Conservation (phyloP, 2,113 vertebrate genomes). For the Pteronura brasiliensis region DNA sequence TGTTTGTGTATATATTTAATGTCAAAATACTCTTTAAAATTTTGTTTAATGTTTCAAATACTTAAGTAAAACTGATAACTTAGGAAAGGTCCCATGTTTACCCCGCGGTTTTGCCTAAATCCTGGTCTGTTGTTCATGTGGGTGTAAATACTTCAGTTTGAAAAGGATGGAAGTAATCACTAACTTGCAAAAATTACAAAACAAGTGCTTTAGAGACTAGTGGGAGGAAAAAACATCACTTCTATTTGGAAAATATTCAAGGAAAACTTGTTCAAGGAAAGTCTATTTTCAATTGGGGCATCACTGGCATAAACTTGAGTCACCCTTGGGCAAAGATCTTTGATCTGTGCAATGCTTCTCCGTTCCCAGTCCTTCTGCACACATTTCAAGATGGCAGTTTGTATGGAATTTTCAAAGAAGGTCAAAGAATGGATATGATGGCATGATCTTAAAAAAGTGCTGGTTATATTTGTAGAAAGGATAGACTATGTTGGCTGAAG, state of each 20-base stretch:
- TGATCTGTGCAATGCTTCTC: background rate
- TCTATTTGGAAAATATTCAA: background rate
- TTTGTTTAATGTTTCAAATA: background rate
- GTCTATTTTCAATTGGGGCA: background rate
- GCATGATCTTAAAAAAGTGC: background rate
- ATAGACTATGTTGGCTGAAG: background rate
- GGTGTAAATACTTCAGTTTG: background rate
- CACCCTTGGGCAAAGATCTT: background rate
- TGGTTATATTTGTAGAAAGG: background rate
- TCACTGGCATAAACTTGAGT: background rate
- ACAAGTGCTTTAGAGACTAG: background rate
- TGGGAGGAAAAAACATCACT: background rate
- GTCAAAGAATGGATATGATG: background rate
- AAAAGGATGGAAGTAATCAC: background rate
- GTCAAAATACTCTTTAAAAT: background rate
- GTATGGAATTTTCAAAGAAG: background rate
- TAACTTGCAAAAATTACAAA: background rate
- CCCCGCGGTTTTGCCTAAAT: background rate
- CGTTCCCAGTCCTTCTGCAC: background rate
- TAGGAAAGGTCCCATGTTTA: background rate
- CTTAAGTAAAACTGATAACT: background rate
- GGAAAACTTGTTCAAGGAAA: background rate
- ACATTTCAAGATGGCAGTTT: background rate
- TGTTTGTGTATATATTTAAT: background rate
- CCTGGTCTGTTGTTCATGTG: background rate